Percentiles rank a stretch among this genome's conserved stretches.
phyloP scores from a whole-genome alignment of 1,140 invertebrate genomes.

The Heliconius himera region DNA sequence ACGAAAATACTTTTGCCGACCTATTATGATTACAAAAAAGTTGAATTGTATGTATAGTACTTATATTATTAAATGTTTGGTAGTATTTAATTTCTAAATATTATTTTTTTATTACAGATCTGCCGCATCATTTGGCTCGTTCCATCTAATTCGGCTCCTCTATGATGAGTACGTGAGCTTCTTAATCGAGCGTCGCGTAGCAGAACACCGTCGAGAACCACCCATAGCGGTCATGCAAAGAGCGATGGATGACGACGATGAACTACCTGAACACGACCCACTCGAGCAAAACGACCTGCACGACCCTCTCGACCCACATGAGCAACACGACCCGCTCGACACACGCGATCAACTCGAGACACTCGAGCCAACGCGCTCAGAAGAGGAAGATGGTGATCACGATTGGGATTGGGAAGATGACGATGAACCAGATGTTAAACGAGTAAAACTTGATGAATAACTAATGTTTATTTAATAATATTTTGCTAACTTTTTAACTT shows the following conservation, averaged over 20 bases:
- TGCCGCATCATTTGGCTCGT: constrained; percentile 98
- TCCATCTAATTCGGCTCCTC: constrained; percentile 97
- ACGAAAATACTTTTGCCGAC: too few species aligned
- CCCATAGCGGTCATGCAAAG: constrained; percentile 95
- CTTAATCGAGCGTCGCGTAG: constrained; percentile 98
- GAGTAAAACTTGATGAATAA: constrained; percentile 41
- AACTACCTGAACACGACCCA: constrained; percentile 37
- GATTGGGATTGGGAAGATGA: constrained; percentile 55
- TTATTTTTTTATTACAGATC: constrained; percentile 84
- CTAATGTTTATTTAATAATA: not conserved
- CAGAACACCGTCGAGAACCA: constrained; percentile 93
- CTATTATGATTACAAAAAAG: not conserved
- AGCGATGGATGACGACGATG: constrained; percentile 54
- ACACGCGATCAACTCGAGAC: not conserved
- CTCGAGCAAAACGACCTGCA: constrained; percentile 7
- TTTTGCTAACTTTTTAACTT: not conserved
- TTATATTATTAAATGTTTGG: too few species aligned
- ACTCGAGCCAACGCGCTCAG: constrained; percentile 42
- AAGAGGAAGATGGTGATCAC: constrained; percentile 41
- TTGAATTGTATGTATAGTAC: too few species aligned
- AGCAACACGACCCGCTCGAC: not conserved
- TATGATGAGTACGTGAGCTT: constrained; percentile 99
- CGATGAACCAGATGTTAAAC: constrained; percentile 50
- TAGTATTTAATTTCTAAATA: too few species aligned
- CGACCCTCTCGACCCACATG: not conserved